phyloP scores from a whole-genome alignment of 1,140 invertebrate genomes.

The Patella vulgata region DNA sequence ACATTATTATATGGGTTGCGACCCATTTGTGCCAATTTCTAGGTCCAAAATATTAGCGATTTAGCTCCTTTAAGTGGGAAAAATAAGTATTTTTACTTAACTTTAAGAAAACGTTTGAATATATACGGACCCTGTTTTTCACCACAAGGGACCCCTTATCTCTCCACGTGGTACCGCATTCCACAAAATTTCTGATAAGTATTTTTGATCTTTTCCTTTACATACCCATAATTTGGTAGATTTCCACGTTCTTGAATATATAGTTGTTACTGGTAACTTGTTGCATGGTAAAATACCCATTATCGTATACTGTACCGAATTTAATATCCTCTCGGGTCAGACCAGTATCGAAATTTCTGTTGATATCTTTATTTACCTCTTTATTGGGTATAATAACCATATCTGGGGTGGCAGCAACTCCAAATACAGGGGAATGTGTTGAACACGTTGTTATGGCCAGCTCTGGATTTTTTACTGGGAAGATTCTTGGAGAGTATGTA shows the following conservation, averaged over 20 bases:
- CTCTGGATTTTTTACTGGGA: neutral
- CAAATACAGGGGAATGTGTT: conserved; percentile 28
- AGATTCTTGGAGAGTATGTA: conserved; percentile 10
- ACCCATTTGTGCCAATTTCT: too few relatives aligned
- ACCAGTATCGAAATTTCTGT: neutral
- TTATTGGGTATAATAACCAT: neutral
- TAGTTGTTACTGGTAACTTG: conserved; percentile 1
- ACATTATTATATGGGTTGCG: too few relatives aligned
- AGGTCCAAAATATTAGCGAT: too few relatives aligned
- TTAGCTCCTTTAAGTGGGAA: too few relatives aligned
- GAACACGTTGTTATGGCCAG: conserved; percentile 5
- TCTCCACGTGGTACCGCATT: too few relatives aligned
- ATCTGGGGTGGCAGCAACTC: conserved; percentile 14
- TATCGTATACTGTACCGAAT: conserved; percentile 11
- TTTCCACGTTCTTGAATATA: conserved; percentile 2
- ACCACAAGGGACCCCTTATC: too few relatives aligned
- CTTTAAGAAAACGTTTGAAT: too few relatives aligned
- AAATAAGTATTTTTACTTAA: too few relatives aligned
- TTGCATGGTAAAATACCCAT: neutral
- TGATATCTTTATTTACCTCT: neutral
- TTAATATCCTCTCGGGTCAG: neutral
- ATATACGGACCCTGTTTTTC: too few relatives aligned
- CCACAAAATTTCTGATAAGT: too few relatives aligned
- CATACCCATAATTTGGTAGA: conserved; percentile 5
- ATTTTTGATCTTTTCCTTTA: too few relatives aligned